These are phyloP conservation scores for Caenorhabditis uteleia DNA, from an alignment of 2,888 invertebrate species.

Conservation along the genomic window DNA sequence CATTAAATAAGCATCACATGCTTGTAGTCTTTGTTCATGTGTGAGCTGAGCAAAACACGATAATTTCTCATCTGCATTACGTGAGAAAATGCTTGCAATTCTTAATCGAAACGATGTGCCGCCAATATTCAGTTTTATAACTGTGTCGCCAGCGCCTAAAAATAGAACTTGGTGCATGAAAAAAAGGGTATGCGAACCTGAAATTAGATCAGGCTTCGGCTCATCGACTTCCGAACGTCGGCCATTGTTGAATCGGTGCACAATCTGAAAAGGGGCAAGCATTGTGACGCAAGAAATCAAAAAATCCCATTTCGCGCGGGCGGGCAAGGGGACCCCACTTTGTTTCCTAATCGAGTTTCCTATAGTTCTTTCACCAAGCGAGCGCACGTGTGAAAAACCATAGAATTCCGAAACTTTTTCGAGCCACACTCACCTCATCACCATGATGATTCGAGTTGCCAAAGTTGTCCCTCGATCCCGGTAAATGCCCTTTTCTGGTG, in stretches of 20 bases:
- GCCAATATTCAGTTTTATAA: slow-evolving; percentile 54
- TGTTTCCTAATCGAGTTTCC: too few species aligned
- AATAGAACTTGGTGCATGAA: neutral
- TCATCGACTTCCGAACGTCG: slow-evolving; percentile 29
- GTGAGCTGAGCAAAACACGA: slow-evolving; percentile 48
- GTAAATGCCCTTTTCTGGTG: slow-evolving; percentile 49
- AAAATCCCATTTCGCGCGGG: too few species aligned
- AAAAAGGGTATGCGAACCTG: slow-evolving; percentile 10
- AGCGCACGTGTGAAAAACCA: too few species aligned
- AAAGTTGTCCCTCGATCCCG: slow-evolving; percentile 29
- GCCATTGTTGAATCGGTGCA: slow-evolving; percentile 34
- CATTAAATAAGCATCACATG: slow-evolving; percentile 47
- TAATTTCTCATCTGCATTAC: slow-evolving; percentile 44
- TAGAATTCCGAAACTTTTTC: too few species aligned
- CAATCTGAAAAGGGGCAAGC: slow-evolving; percentile 19
- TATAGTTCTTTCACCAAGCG: too few species aligned
- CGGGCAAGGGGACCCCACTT: too few species aligned
- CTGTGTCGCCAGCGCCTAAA: slow-evolving; percentile 50
- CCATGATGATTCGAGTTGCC: slow-evolving; percentile 33
- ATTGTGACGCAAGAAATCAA: neutral
- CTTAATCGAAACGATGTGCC: slow-evolving; percentile 55
- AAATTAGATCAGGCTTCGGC: slow-evolving; percentile 38
- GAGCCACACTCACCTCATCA: slow-evolving; percentile 27
- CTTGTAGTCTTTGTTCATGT: slow-evolving; percentile 44
- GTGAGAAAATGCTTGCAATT: slow-evolving; percentile 46